Conservation (phyloP, 2,888 invertebrate genomes). For the Monochamus alternatus region DNA sequence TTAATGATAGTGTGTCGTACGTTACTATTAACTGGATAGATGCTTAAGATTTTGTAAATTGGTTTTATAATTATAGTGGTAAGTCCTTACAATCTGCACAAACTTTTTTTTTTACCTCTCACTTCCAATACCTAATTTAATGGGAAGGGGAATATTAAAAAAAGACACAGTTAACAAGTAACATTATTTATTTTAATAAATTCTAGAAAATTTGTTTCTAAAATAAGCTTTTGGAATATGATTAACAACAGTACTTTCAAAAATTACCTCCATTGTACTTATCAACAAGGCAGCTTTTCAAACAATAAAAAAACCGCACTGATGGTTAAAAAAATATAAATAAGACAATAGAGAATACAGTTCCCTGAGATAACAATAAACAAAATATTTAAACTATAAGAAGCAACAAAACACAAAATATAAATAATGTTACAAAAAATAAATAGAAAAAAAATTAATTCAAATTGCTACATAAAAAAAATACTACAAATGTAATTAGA, state of each 20-base stretch:
- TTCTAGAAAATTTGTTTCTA: constrained; percentile 27
- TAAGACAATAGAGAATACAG: constrained; percentile 16
- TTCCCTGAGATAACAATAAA: constrained; percentile 29
- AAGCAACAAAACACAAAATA: background rate
- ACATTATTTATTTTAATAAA: constrained; percentile 34
- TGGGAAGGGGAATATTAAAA: background rate
- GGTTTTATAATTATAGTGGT: no score
- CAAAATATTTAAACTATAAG: background rate
- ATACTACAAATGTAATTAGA: no score
- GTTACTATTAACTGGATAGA: constrained; percentile 76
- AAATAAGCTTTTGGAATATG: constrained; percentile 23
- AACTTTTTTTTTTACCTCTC: background rate
- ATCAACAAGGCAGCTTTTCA: constrained; percentile 25
- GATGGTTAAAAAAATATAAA: background rate
- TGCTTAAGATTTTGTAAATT: constrained; percentile 49
- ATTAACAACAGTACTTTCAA: constrained; percentile 18
- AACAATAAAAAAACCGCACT: constrained; percentile 1
- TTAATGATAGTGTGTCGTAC: constrained; percentile 71
- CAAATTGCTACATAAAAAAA: background rate
- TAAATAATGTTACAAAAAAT: background rate
- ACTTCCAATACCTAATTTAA: background rate
- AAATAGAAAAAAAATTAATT: background rate
- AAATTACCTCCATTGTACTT: constrained; percentile 18
- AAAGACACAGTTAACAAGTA: constrained; percentile 23
- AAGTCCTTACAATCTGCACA: no score